Percentiles rank a stretch among this genome's conserved stretches.
Evolutionary conservation across 64 coral and sea anemone genomes (phyloP).

Genomic region (Montipora efflorescens): DNA sequence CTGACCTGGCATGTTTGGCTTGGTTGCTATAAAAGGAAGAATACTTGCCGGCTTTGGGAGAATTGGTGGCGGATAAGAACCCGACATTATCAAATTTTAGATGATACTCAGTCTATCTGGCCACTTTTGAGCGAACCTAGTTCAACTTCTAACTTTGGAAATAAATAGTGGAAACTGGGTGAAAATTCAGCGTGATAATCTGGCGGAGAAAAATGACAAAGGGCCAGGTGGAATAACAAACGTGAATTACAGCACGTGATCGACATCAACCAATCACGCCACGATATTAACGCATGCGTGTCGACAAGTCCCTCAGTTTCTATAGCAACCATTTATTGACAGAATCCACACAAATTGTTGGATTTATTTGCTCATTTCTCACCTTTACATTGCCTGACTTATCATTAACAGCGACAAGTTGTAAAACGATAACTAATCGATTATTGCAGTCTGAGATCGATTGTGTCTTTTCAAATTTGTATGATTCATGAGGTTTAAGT

Average conservation of each 20-base stretch:
- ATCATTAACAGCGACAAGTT: not conserved
- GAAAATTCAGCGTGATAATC: conserved; percentile 91
- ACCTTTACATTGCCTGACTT: not conserved
- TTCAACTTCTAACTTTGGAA: conserved; percentile 92
- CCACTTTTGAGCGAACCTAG: conserved; percentile 77
- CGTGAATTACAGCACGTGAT: conserved; percentile 86
- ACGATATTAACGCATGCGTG: conserved; percentile 67
- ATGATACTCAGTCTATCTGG: conserved; percentile 59
- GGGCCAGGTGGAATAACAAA: conserved; percentile 95
- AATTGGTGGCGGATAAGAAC: conserved; percentile 85
- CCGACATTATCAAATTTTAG: conserved; percentile 90
- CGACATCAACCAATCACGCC: conserved; percentile 60
- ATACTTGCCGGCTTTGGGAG: conserved; percentile 84
- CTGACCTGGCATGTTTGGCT: conserved; percentile 84
- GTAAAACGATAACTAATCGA: conserved; percentile 54
- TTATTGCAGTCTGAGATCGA: conserved; percentile 35
- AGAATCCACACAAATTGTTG: conserved; percentile 19
- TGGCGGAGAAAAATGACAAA: conserved; percentile 92
- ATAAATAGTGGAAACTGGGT: conserved; percentile 97
- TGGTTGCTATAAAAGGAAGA: conserved; percentile 81
- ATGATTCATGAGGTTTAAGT: not conserved
- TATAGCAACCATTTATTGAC: conserved; percentile 46
- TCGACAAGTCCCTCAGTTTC: not conserved
- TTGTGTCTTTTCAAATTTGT: conserved; percentile 8
- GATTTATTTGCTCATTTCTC: conserved; percentile 6